Conservation (phyloP, 2,888 invertebrate genomes). For the Andrena bucephala region DNA sequence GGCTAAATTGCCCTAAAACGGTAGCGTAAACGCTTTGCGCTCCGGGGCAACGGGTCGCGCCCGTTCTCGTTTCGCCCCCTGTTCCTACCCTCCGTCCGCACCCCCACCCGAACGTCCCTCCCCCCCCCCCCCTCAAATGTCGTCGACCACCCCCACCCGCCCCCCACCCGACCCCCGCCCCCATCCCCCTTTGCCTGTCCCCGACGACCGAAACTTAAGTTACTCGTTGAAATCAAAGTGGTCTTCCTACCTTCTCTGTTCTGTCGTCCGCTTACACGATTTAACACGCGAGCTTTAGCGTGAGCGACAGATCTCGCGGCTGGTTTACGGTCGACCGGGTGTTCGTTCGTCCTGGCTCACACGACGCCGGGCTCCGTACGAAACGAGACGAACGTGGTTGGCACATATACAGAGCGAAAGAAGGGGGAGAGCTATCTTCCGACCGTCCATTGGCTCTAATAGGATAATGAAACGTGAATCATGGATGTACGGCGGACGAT, state of each 20-base stretch:
- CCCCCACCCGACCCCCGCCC: background rate
- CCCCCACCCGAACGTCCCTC: background rate
- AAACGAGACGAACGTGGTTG: conserved; percentile 62
- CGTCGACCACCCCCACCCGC: background rate
- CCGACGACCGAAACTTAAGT: conserved; percentile 41
- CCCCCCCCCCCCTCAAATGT: background rate
- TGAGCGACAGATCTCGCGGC: conserved; percentile 51
- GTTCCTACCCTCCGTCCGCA: background rate
- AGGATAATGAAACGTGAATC: conserved; percentile 83
- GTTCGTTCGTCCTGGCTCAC: conserved; percentile 65
- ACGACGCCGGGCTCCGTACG: conserved; percentile 62
- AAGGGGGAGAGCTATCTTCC: conserved; percentile 72
- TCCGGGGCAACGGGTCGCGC: conserved; percentile 4
- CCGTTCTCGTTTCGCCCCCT: conserved; percentile 1
- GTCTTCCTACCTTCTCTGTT: conserved; percentile 58
- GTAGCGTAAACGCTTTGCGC: conserved; percentile 6
- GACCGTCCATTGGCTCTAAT: conserved; percentile 80
- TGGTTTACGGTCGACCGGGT: conserved; percentile 65
- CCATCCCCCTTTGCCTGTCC: background rate
- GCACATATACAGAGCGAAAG: conserved; percentile 61
- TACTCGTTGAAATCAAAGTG: conserved; percentile 60
- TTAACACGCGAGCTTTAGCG: conserved; percentile 51
- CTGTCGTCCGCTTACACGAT: conserved; percentile 53
- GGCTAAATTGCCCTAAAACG: conserved; percentile 37
- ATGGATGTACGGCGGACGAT: conserved; percentile 80